Conservation (phyloP, 1,140 invertebrate genomes). For the Latrodectus geometricus region DNA sequence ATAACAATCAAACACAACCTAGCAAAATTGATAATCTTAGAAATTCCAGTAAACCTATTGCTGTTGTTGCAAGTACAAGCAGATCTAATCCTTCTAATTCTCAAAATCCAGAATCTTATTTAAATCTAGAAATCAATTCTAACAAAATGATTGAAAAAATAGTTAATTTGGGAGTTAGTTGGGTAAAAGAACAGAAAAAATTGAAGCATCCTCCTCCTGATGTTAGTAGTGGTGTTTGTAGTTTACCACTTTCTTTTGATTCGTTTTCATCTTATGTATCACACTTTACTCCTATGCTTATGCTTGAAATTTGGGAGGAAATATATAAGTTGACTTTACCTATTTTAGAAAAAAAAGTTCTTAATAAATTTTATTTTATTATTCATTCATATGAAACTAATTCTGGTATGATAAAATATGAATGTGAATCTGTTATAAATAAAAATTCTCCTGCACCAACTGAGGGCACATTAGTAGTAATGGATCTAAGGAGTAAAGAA, state of each 20-base stretch:
- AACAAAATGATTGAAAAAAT: constrained; percentile 18
- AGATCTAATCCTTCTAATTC: neutral
- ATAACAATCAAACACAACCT: neutral
- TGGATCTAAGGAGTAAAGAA: neutral
- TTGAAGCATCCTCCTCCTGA: constrained; percentile 13
- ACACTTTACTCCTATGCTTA: constrained; percentile 12
- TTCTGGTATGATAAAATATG: constrained; percentile 50
- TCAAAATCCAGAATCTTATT: neutral
- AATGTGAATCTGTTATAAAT: constrained; percentile 67
- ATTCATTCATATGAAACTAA: neutral
- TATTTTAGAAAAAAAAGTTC: neutral
- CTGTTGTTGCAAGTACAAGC: neutral
- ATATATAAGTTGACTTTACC: constrained; percentile 7
- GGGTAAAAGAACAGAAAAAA: constrained; percentile 30
- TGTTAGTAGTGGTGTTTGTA: neutral
- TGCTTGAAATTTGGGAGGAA: constrained; percentile 46
- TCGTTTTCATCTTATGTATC: constrained; percentile 10
- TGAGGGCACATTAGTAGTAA: constrained; percentile 26
- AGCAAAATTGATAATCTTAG: neutral
- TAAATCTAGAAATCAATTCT: neutral
- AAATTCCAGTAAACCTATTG: neutral
- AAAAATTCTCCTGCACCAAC: neutral
- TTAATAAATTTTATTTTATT: constrained; percentile 42
- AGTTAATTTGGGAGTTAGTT: constrained; percentile 22
- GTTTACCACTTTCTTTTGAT: constrained; percentile 24